phyloP scores from a whole-genome alignment of 2,113 vertebrate species.

The Plestiodon gilberti region DNA sequence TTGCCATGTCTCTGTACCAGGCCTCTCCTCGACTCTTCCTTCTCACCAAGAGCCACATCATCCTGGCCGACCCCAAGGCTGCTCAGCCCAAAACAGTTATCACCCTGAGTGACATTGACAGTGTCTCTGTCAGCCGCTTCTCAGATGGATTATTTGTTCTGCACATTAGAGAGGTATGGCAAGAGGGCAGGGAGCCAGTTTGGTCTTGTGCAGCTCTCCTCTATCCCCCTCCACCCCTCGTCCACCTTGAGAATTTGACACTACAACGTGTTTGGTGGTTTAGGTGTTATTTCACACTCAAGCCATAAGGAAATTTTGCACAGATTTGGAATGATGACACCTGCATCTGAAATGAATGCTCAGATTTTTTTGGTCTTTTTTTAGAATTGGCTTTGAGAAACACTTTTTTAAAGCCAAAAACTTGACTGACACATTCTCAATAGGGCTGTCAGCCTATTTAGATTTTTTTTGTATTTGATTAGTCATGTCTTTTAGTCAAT shows the following conservation, averaged over 20 bases:
- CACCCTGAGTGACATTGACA: conserved; percentile 63
- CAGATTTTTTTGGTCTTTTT: not conserved
- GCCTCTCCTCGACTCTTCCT: conserved; percentile 71
- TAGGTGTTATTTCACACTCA: too few relatives aligned
- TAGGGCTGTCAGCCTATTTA: too few relatives aligned
- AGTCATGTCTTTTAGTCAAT: not conserved
- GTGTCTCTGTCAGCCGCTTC: conserved; percentile 72
- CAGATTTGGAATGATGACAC: not conserved
- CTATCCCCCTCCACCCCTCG: too few relatives aligned
- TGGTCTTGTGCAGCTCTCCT: not conserved
- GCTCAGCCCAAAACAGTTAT: conserved; percentile 73
- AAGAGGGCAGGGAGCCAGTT: fast-evolving
- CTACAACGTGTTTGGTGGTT: not conserved
- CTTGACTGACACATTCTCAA: not conserved
- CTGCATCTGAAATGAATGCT: not conserved
- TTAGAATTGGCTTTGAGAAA: not conserved
- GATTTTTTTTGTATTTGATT: not conserved
- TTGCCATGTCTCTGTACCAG: conserved; percentile 38
- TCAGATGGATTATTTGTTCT: conserved; percentile 75
- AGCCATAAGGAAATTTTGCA: not conserved
- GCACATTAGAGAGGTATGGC: conserved; percentile 76
- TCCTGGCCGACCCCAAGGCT: conserved; percentile 74
- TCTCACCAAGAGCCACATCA: conserved; percentile 74
- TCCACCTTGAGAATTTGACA: not conserved
- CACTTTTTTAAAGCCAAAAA: not conserved